Conservation (phyloP, 2,888 invertebrate species). For the Sesia bembeciformis region DNA sequence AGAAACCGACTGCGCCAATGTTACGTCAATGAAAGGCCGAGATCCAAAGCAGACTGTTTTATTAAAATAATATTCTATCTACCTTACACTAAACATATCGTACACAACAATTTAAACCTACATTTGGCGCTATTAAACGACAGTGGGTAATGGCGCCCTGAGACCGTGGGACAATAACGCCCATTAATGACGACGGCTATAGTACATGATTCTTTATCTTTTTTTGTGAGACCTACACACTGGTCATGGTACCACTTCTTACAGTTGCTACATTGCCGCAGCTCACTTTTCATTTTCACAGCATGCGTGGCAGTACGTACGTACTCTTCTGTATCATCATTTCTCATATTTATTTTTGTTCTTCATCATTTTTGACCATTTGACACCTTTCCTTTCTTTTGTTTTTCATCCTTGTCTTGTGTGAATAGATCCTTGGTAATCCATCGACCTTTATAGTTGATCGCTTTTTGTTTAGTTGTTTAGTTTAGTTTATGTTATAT, state of each 20-base stretch:
- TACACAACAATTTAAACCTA: neutral
- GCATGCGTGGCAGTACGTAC: slow-evolving; percentile 3
- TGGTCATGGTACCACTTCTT: slow-evolving; percentile 3
- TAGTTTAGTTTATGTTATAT: too few relatives aligned
- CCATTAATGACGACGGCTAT: neutral
- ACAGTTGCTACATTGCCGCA: slow-evolving; percentile 2
- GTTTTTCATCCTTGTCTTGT: slow-evolving; percentile 2
- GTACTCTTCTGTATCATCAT: slow-evolving; percentile 3
- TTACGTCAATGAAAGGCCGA: too few relatives aligned
- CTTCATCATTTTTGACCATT: neutral
- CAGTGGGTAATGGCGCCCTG: neutral
- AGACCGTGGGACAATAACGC: neutral
- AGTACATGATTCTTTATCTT: slow-evolving; percentile 1
- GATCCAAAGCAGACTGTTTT: too few relatives aligned
- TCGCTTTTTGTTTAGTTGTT: neutral
- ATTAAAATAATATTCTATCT: too few relatives aligned
- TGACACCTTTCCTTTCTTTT: slow-evolving; percentile 1
- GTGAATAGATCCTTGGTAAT: slow-evolving; percentile 5
- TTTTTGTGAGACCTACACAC: neutral
- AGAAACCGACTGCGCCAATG: too few relatives aligned
- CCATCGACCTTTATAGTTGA: slow-evolving; percentile 4
- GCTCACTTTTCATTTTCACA: neutral
- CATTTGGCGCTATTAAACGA: neutral
- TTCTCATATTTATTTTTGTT: neutral
- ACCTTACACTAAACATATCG: too few relatives aligned